Evolutionary conservation across 2,888 invertebrate genomes (phyloP).

Genomic region (Rotaria sp.): DNA sequence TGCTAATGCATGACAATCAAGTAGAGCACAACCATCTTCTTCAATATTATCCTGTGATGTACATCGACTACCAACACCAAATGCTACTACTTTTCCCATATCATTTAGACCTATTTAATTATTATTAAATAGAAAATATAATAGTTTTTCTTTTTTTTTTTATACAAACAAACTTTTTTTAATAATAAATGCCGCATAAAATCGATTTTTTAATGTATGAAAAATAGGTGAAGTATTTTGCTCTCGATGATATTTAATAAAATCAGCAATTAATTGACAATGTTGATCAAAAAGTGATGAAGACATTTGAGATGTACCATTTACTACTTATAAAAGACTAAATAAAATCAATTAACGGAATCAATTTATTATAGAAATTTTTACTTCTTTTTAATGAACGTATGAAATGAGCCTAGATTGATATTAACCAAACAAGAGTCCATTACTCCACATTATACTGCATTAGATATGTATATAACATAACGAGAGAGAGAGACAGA

Average conservation of each 20-base stretch:
- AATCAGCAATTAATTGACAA: background rate
- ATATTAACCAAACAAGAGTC: too few relatives aligned
- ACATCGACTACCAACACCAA: constrained; percentile 25
- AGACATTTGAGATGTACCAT: background rate
- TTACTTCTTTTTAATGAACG: too few relatives aligned
- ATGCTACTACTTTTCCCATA: background rate
- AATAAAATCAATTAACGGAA: background rate
- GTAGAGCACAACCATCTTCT: background rate
- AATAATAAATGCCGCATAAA: constrained; percentile 11
- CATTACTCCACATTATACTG: too few relatives aligned
- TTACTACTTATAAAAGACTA: background rate
- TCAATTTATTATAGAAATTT: too few relatives aligned
- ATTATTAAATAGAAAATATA: background rate
- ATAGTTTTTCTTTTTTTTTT: too few relatives aligned
- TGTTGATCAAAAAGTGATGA: background rate
- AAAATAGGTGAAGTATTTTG: background rate
- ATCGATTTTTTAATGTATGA: background rate
- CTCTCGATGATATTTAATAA: background rate
- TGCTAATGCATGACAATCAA: constrained; percentile 21
- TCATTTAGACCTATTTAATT: background rate
- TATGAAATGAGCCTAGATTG: too few relatives aligned
- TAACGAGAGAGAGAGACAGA: too few relatives aligned
- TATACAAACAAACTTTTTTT: background rate
- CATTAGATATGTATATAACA: too few relatives aligned
- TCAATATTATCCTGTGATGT: background rate